Evolutionary conservation across 92 coral and sea anemone species (phyloP), one percentile per base, ranked within the genome.

Genomic region (Anthopleura xanthogrammica): DNA sequence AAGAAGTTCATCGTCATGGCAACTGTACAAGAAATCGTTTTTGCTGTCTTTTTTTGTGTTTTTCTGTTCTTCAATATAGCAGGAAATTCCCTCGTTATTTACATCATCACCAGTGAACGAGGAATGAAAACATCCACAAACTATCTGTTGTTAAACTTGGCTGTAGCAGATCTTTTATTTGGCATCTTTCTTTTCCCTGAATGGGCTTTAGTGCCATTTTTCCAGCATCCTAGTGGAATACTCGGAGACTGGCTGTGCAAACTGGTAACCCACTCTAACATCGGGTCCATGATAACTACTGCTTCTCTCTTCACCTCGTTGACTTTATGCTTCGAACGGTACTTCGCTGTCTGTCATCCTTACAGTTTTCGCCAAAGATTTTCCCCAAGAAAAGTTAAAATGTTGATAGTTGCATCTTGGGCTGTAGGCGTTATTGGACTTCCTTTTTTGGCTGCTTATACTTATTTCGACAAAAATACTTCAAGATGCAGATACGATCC

Each of bases 291-390:
- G 50, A 46, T 46, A 46, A 46, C 50, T 46, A 46, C 4, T 6
- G 56, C 29, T 8, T 79, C 72, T 17, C 64, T 60, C 41, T 23
- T n/a, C 22, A 62, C 83, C 0, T 24, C 60, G 75, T 9, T 60
- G 54, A 62, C 52, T 16, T 41, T 79, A 60, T 60, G 73, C 5
- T 7, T 62, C 12, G 83, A 79, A 46, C 52, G 83, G 9, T 79
- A 79, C 43, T 60, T 79, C 41, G 83, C 83, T 54, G 57, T 79
- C 1, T 79, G 83, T 62, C 73, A 54, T 10, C 83, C 83, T 79
- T 55, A 79, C 57, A 60, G 0, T 60, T 79, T 79, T 41, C 64
- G 66, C 13, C 39, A 42, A 79, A 36, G 83, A 52, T 79, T 79
- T 40, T 60, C 73, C 13, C 19, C 55, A 17, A 29, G 83, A 79